phyloP scores from a whole-genome alignment of 37 sponge, comb jelly and placozoan species.

The Beroe forskalii region DNA sequence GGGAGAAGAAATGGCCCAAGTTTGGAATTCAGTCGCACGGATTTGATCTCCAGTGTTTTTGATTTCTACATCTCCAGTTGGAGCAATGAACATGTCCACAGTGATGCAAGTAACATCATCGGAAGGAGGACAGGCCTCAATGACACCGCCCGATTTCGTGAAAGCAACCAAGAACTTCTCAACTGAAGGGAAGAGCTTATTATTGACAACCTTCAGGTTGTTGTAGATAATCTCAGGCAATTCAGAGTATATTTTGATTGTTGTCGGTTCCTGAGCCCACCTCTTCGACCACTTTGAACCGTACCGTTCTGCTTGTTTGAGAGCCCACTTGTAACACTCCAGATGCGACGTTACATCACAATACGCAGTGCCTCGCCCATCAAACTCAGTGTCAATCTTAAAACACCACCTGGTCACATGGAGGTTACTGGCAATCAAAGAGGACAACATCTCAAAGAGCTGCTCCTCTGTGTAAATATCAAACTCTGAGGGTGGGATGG shows the following conservation, averaged over 20 bases:
- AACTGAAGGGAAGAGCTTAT: conserved; percentile 53
- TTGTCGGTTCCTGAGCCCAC: conserved; percentile 81
- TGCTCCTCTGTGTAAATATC: conserved; percentile 82
- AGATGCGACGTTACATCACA: conserved; percentile 79
- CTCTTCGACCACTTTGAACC: conserved; percentile 80
- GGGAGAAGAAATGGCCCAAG: conserved; percentile 90
- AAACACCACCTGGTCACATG: conserved; percentile 78
- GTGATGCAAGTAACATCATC: conserved; percentile 85
- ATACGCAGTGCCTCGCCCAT: conserved; percentile 82
- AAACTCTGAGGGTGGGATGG: conserved; percentile 70
- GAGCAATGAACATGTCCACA: conserved; percentile 82
- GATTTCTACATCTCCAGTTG: conserved; percentile 72
- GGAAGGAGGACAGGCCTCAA: conserved; percentile 87
- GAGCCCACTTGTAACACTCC: conserved; percentile 75
- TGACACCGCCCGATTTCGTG: conserved; percentile 71
- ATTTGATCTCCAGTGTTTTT: conserved; percentile 84
- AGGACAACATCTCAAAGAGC: conserved; percentile 71
- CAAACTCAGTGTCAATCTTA: conserved; percentile 75
- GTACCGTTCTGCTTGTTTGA: conserved; percentile 81
- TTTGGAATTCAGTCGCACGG: conserved; percentile 70
- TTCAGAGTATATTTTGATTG: conserved; percentile 65
- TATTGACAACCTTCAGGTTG: conserved; percentile 66
- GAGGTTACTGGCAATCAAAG: conserved; percentile 73
- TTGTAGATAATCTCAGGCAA: conserved; percentile 68
- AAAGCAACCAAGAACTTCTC: conserved; percentile 68